Conservation (phyloP, 2,113 vertebrate genomes). For the Prochilodus magdalenae region DNA sequence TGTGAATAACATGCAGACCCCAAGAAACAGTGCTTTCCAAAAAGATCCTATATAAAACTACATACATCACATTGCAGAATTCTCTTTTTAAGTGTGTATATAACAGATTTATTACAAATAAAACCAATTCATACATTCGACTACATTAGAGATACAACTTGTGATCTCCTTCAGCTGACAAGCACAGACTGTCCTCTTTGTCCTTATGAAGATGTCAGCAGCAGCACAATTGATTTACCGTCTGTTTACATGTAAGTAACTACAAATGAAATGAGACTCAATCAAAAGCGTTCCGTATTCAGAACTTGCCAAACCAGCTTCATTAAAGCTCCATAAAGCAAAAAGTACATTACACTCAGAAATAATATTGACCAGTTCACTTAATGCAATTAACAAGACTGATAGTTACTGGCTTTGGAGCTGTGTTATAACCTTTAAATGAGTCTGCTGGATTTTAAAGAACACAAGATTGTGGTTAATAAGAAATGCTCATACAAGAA, state of each 20-base stretch:
- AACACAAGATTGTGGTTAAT: conserved; percentile 1
- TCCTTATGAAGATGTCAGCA: conserved; percentile 59
- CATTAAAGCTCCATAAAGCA: conserved; percentile 50
- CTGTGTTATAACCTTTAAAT: conserved; percentile 32
- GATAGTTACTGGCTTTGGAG: conserved; percentile 11
- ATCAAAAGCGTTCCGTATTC: conserved; percentile 50
- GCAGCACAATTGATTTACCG: conserved; percentile 51
- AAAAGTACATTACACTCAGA: conserved; percentile 52
- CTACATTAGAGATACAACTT: conserved; percentile 4
- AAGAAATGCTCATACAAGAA: conserved; percentile 2
- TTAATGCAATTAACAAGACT: not conserved
- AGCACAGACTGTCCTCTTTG: conserved; percentile 56
- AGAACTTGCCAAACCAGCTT: conserved; percentile 42
- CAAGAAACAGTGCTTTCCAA: too few relatives aligned
- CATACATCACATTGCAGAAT: too few relatives aligned
- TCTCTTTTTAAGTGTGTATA: too few relatives aligned
- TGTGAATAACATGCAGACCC: too few relatives aligned
- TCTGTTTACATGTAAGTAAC: conserved; percentile 58
- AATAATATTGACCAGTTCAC: conserved; percentile 12
- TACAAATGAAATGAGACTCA: conserved; percentile 55
- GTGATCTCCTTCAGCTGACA: conserved; percentile 62
- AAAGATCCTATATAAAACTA: too few relatives aligned
- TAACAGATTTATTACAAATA: too few relatives aligned
- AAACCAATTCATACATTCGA: too few relatives aligned
- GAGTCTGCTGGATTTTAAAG: not conserved